These are phyloP conservation scores for Saimiri boliviensis DNA, from an alignment of 2,113 vertebrate genomes.

Conservation along the genomic window DNA sequence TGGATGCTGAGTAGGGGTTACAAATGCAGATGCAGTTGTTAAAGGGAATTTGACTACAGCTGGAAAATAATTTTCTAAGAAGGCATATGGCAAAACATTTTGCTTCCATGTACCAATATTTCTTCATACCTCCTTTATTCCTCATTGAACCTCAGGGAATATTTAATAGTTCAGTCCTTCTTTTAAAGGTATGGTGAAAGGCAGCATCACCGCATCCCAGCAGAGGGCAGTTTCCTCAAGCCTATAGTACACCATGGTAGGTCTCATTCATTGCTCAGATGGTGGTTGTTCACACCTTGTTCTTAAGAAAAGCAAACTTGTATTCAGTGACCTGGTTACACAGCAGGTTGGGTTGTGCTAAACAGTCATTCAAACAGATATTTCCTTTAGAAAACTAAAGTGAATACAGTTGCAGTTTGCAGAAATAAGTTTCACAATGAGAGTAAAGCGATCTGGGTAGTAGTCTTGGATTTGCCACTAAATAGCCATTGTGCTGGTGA, in stretches of 20 bases:
- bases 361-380: neutral
- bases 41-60: conserved; percentile 19
- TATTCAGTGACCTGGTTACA: neutral
- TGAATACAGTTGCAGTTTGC: neutral
- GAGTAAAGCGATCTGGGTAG: neutral
- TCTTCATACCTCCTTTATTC: neutral
- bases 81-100: conserved; percentile 37
- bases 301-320: conserved; percentile 23
- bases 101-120: neutral
- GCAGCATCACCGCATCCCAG: neutral
- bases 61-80: conserved; percentile 40
- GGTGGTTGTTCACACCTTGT: conserved; percentile 43
- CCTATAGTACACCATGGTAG: fast-evolving
- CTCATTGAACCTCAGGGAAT: neutral
- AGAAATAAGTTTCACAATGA: neutral
- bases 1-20: neutral
- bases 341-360: neutral
- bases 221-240: conserved; percentile 13
- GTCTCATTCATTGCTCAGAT: neutral
- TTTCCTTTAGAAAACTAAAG: conserved; percentile 9
- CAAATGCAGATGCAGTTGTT: neutral
- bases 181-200: neutral
- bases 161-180: neutral
- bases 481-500: neutral
- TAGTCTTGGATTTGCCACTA: neutral